Evolutionary conservation across 2,113 vertebrate species (phyloP), one percentile per base, ranked within the genome.

Genomic region (Daphoenositta chrysoptera): DNA sequence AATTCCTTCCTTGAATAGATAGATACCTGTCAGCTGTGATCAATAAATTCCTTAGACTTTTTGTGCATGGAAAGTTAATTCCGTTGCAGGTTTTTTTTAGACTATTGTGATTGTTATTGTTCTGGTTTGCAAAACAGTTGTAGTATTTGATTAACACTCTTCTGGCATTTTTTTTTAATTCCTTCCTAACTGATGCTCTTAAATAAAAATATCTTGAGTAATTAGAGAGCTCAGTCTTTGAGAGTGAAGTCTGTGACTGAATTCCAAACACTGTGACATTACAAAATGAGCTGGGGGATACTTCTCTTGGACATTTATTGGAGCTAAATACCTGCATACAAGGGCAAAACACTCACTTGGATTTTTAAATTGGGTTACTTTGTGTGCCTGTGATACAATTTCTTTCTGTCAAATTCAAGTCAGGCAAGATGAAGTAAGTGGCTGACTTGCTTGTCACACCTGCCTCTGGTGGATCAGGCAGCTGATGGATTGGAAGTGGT

Each of bases 251-350:
- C 48, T 69, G 35, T 64, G 45, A 77, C 33, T 33, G 22, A 91
- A 57, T 87, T 89, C 64, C 2, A 4, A 53, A 20, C 8, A 9
- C 30, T n/a, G 68, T 26, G 47, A 48, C 24, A 40, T 15, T 73
- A 14, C 1, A 3, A 69, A 91, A 58, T 2, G 39, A 77, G 3
- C 26, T 0, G 0, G 2, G 12, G 24, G 4, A 9, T 81, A 20
- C 33, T 88, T 86, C 40, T 44, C 11, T 51, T 88, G 27, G 24
- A 57, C 0, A 0, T 76, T 89, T 77, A 77, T 77, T 63, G 57
- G 31, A 51, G 9, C 54, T 65, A 81, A 86, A 84, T 51, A 37
- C 42, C 27, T 47, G 23, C 18, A 22, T 14, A 31, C 9, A 58
- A 70, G 30, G 45, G 51, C 64, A 70, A 90, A 90, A 33, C 7